Percentiles rank a stretch among this genome's conserved stretches.
Conservation (phyloP, 2,888 invertebrate genomes). For the Camptogramma bilineatum region DNA sequence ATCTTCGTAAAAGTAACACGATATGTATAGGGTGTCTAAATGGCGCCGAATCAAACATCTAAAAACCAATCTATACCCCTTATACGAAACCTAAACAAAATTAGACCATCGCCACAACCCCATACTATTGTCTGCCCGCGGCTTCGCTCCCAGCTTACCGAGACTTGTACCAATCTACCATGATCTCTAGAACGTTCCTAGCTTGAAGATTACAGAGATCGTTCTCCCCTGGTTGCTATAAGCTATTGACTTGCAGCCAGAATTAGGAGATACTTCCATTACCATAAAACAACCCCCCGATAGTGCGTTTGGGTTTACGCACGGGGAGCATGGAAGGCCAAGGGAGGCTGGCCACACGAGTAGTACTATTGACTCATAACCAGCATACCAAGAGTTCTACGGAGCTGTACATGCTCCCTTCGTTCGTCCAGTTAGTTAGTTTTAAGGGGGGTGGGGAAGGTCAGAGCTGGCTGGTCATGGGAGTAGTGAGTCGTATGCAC, state of each 20-base stretch:
- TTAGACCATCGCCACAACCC: constrained; percentile 43
- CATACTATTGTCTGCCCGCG: constrained; percentile 48
- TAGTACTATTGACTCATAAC: constrained; percentile 50
- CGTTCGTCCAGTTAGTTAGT: background rate
- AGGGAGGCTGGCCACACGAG: constrained; percentile 14
- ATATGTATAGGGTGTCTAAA: background rate
- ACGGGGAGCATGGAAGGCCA: constrained; percentile 12
- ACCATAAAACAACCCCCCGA: constrained; percentile 18
- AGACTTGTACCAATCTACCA: constrained; percentile 39
- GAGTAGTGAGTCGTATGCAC: constrained; percentile 64
- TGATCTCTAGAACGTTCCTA: constrained; percentile 44
- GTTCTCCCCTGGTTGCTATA: constrained; percentile 54
- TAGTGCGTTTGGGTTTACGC: constrained; percentile 1
- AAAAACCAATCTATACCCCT: constrained; percentile 19
- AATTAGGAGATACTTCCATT: constrained; percentile 46
- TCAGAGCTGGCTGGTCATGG: constrained; percentile 46
- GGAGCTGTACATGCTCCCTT: constrained; percentile 3
- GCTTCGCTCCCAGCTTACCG: constrained; percentile 46
- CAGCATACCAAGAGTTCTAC: constrained; percentile 51
- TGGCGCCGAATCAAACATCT: background rate
- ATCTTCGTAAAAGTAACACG: background rate
- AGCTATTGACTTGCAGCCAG: constrained; percentile 56
- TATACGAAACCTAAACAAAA: constrained; percentile 37
- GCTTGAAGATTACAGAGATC: constrained; percentile 51
- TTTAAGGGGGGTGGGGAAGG: constrained; percentile 43